These are phyloP conservation scores for Biston betularia DNA, from an alignment of 2,888 invertebrate genomes.

Conservation along the genomic window DNA sequence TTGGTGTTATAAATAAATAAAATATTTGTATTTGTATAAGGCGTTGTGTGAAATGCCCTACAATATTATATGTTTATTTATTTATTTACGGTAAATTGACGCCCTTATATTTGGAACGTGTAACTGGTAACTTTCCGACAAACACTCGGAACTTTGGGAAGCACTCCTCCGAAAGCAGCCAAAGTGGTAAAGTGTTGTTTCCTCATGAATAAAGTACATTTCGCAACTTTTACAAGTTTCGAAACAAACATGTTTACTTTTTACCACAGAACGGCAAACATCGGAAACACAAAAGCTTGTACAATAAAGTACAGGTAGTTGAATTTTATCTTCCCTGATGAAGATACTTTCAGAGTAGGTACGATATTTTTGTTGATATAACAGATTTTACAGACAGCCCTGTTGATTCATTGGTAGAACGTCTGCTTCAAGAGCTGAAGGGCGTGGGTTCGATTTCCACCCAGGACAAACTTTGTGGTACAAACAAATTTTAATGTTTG, in stretches of 20 bases:
- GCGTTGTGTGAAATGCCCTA: too few species aligned
- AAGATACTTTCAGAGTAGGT: background rate
- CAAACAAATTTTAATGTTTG: too few species aligned
- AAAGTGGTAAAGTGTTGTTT: constrained; percentile 7
- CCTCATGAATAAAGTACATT: constrained; percentile 9
- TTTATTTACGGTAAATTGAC: background rate
- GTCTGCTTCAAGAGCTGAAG: too few species aligned
- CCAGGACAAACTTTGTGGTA: too few species aligned
- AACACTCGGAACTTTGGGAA: background rate
- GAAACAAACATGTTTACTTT: constrained; percentile 16
- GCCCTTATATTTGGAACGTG: background rate
- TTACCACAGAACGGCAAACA: constrained; percentile 5
- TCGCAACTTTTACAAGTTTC: constrained; percentile 3
- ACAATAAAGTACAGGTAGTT: constrained; percentile 5
- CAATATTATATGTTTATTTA: too few species aligned
- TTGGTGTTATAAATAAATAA: too few species aligned
- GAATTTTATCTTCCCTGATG: constrained; percentile 4
- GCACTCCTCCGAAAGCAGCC: constrained; percentile 3
- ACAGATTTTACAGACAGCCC: too few species aligned
- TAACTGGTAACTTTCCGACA: background rate
- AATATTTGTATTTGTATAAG: too few species aligned
- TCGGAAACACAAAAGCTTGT: constrained; percentile 15
- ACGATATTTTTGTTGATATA: background rate
- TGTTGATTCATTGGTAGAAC: too few species aligned
- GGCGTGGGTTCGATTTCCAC: too few species aligned